Percentiles rank a stretch among this genome's conserved stretches.
phyloP scores from a whole-genome alignment of 2,797 vertebrate species.

The Diplodus sargus region DNA sequence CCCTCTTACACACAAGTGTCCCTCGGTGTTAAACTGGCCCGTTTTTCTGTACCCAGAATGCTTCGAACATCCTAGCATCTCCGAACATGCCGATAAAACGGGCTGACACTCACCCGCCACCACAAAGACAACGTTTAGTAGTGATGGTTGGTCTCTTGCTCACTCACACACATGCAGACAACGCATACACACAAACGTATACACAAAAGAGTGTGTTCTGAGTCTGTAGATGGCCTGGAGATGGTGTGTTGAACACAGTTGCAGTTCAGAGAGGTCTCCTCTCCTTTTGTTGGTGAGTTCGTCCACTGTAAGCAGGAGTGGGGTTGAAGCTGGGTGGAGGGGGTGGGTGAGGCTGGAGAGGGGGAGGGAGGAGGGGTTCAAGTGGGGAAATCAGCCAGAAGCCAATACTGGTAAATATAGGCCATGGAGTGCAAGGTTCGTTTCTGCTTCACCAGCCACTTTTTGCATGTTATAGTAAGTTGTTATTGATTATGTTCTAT shows the following conservation, averaged over 20 bases:
- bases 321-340: constrained; percentile 9
- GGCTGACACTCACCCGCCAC: constrained; percentile 24
- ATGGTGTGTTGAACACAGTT: constrained; percentile 36
- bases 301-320: constrained; percentile 55
- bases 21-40: constrained; percentile 5
- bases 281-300: constrained; percentile 46
- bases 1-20: background rate
- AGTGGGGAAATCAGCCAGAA: constrained; percentile 62
- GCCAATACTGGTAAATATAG: constrained; percentile 50
- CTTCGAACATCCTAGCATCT: constrained; percentile 12
- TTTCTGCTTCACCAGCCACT: constrained; percentile 58
- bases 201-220: constrained; percentile 61
- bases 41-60: constrained; percentile 5
- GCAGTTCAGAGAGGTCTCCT: constrained; percentile 44
- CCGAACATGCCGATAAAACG: constrained; percentile 21
- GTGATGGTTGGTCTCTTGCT: constrained; percentile 42
- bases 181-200: constrained; percentile 43
- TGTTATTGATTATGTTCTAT: constrained; percentile 8
- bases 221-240: constrained; percentile 65
- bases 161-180: constrained; percentile 38
- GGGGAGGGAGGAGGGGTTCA: background rate
- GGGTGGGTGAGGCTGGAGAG: background rate
- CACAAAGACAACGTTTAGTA: constrained; percentile 28
- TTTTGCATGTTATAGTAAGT: constrained; percentile 35
- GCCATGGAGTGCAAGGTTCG: constrained; percentile 42